Evolutionary conservation across 2,113 vertebrate species (phyloP), one percentile per base, ranked within the genome.

Genomic region (Condylura cristata): DNA sequence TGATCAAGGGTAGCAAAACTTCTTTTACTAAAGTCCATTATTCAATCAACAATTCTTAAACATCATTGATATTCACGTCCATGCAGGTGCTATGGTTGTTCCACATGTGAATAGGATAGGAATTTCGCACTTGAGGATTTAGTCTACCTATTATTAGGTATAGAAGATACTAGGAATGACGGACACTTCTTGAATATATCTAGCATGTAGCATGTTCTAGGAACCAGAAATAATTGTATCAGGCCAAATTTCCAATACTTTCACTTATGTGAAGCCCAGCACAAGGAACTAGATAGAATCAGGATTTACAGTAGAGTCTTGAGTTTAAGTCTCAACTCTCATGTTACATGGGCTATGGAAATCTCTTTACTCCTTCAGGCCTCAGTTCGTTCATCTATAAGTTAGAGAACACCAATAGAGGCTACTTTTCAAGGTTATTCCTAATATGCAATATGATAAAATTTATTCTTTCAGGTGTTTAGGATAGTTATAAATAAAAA

Each of bases 401-500:
- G 12, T 86, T 74, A 66, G 2, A 6, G 8, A 60, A 70, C 37
- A 93, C 30, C 58, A 68, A 68, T 92, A 85, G 82, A 46, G 51
- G 8, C 13, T 82, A n/a, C 5, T 1, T 90, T 83, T 66, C 0
- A 78, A 24, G 2, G 5, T 74, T 72, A 87, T 3, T 87, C 2
- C 72, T 18, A 71, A 6, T 75, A 53, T 56, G 46, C 68, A 92
- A 79, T 39, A 41, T 39, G 4, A 88, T n/a, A 39, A 88, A 75
- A 63, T 44, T 78, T 91, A 1, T 61, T 83, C 26, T 94, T 90
- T 78, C 26, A 83, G 39, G 53, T 48, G 37, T 96, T 94, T 92
- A 41, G 24, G 32, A 48, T 75, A 85, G 8, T 96, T 34, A 18
- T 93, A 20, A 90, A 13, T 14, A 83, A 88, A 89, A 58, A 20